Evolutionary conservation across 2,113 vertebrate genomes (phyloP).

Genomic region (Sphyrna mokarran): DNA sequence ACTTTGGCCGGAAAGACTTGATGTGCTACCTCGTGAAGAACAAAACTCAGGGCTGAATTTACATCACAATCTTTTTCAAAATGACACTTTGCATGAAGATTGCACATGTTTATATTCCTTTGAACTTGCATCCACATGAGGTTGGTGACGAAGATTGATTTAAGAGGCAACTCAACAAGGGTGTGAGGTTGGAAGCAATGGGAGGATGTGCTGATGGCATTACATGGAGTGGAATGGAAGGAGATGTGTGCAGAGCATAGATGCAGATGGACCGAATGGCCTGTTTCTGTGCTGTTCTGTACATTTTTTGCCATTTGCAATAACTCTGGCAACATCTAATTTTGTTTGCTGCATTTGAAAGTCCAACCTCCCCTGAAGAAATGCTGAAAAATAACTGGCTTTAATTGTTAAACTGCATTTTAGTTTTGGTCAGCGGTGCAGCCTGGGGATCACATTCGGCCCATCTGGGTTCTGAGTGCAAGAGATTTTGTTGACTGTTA

Average conservation of each 20-base stretch:
- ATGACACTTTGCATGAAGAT: background rate
- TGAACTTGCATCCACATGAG: background rate
- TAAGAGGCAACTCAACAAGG: background rate
- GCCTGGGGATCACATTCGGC: too few relatives aligned
- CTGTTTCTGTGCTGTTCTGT: background rate
- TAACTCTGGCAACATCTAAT: background rate
- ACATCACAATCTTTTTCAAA: background rate
- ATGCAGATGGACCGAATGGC: background rate
- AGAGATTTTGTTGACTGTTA: too few relatives aligned
- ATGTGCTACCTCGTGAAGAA: background rate
- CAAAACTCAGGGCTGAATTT: background rate
- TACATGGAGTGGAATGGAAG: background rate
- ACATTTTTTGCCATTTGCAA: background rate
- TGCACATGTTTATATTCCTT: background rate
- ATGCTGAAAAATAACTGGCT: background rate
- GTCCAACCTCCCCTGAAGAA: background rate
- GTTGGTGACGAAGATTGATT: background rate
- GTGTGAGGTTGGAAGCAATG: background rate
- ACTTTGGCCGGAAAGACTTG: background rate
- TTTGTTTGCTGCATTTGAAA: background rate
- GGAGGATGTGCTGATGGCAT: background rate
- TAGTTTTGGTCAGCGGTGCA: too few relatives aligned
- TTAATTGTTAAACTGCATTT: background rate
- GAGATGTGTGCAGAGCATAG: background rate
- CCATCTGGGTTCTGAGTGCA: too few relatives aligned